Conservation (phyloP, 35 echinoderm and acorn worm species). For the Nesometra sesokonis region DNA sequence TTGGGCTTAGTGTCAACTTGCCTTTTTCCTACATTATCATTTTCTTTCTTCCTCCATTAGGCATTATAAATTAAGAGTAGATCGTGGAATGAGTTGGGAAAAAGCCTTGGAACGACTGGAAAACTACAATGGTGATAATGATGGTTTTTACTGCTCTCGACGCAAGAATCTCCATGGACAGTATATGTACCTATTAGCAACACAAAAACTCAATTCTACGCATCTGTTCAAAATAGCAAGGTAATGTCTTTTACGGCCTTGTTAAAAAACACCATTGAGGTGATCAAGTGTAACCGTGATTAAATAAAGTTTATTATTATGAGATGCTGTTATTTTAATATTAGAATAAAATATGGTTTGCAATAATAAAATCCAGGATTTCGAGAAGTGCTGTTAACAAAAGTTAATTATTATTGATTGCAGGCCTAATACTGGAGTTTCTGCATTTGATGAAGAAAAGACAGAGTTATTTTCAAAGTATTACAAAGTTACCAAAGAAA, state of each 20-base stretch:
- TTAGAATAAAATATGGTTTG: too few relatives aligned
- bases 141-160: conserved; percentile 85
- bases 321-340: too few relatives aligned
- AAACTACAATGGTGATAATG: conserved; percentile 28
- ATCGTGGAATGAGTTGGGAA: conserved; percentile 83
- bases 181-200: conserved; percentile 58
- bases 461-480: conserved; percentile 53
- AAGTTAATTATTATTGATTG: too few relatives aligned
- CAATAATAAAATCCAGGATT: too few relatives aligned
- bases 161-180: conserved; percentile 51
- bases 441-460: conserved; percentile 69
- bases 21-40: too few relatives aligned
- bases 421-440: conserved; percentile 86
- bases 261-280: too few relatives aligned
- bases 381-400: too few relatives aligned
- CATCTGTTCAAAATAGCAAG: conserved; percentile 76
- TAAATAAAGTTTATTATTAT: too few relatives aligned
- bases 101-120: conserved; percentile 41
- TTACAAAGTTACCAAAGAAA: conserved; percentile 38
- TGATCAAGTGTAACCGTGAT: too few relatives aligned
- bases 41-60: conserved; percentile 16
- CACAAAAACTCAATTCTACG: conserved; percentile 61
- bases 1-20: too few relatives aligned
- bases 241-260: too few relatives aligned
- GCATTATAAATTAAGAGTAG: conserved; percentile 59